Conservation (phyloP, 2,797 vertebrate genomes). For the Crypturellus tataupa region DNA sequence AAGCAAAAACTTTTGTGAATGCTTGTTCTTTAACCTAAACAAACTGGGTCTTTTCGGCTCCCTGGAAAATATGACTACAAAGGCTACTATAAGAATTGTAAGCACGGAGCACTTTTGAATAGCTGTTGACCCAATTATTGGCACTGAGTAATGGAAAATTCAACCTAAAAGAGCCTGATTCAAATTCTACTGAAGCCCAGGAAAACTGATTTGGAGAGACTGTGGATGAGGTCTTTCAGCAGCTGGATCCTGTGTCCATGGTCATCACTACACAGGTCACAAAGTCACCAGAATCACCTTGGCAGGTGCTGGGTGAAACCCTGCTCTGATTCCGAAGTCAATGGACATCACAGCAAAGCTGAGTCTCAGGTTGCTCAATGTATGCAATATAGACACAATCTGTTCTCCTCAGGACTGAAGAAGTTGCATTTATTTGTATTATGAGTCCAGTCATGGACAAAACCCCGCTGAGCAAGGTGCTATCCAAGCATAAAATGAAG, state of each 20-base stretch:
- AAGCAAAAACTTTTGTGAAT: background rate
- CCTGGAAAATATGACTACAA: background rate
- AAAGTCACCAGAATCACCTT: background rate
- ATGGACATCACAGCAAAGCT: background rate
- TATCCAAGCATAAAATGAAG: slow-evolving; percentile 54
- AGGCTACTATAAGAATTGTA: background rate
- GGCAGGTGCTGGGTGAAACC: background rate
- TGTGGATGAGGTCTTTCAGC: background rate
- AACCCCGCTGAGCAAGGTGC: slow-evolving; percentile 48
- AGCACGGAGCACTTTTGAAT: background rate
- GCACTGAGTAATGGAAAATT: background rate
- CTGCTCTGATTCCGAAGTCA: slow-evolving; percentile 23
- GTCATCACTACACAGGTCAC: background rate
- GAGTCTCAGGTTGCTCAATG: background rate
- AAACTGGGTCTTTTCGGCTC: background rate
- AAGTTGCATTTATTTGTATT: slow-evolving; percentile 47
- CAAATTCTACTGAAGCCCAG: background rate
- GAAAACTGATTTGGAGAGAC: slow-evolving; percentile 20
- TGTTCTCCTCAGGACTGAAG: slow-evolving; percentile 34
- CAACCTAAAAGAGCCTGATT: slow-evolving; percentile 27
- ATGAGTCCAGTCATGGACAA: slow-evolving; percentile 27
- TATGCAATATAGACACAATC: background rate
- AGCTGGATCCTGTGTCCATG: slow-evolving; percentile 16
- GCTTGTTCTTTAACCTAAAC: background rate
- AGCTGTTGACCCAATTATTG: slow-evolving; percentile 19